Evolutionary conservation across 2,113 vertebrate genomes (phyloP).

Genomic region (Xiphophorus couchianus): DNA sequence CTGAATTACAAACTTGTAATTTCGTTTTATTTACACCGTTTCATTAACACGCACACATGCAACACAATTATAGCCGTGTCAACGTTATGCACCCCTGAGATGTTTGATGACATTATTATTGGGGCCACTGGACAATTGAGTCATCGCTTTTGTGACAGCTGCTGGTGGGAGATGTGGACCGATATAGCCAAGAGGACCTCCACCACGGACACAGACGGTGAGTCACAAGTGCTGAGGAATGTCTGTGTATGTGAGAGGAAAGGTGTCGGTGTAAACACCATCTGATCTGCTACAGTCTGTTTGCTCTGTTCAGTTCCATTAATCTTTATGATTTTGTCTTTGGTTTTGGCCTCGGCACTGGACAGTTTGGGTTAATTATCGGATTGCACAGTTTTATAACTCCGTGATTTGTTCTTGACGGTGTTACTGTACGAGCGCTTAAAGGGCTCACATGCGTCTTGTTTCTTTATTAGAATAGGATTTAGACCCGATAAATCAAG

Average conservation of each 20-base stretch:
- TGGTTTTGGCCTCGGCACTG: no score
- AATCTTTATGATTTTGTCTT: not conserved
- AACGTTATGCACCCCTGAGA: slow-evolving; percentile 51
- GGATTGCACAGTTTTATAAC: not conserved
- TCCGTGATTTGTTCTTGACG: not conserved
- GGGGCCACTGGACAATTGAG: slow-evolving; percentile 47
- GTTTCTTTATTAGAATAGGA: not conserved
- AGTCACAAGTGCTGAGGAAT: slow-evolving; percentile 48
- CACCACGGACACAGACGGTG: slow-evolving; percentile 36
- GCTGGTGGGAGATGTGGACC: slow-evolving; percentile 49
- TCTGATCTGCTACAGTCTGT: slow-evolving; percentile 7
- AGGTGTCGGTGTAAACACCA: slow-evolving; percentile 28
- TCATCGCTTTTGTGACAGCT: slow-evolving; percentile 57
- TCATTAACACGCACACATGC: slow-evolving; percentile 52
- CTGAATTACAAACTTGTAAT: slow-evolving; percentile 41
- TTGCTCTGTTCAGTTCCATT: not conserved
- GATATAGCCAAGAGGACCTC: slow-evolving; percentile 49
- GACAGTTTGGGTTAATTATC: not conserved
- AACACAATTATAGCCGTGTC: slow-evolving; percentile 51
- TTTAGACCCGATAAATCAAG: not conserved
- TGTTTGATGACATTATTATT: slow-evolving; percentile 21
- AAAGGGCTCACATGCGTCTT: not conserved
- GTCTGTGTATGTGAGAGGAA: slow-evolving; percentile 5
- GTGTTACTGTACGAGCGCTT: not conserved
- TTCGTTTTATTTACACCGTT: slow-evolving; percentile 41